Conservation (phyloP, 2,113 vertebrate species). For the Echinops telfairi region DNA sequence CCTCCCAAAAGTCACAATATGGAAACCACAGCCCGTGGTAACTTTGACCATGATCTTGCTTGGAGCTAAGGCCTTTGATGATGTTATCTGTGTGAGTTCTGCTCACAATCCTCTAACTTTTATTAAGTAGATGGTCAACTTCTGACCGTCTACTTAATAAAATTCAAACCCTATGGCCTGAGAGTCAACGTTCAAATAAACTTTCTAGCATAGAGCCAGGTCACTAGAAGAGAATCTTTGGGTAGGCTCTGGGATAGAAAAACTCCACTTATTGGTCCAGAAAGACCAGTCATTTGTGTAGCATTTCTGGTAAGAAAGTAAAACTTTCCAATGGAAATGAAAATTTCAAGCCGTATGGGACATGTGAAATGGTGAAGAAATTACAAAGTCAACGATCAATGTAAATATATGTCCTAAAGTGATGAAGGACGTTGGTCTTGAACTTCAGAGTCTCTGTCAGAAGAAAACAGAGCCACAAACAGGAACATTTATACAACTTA, state of each 20-base stretch:
- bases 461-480: not conserved
- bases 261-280: not conserved
- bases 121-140: no score
- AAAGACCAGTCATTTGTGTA: not conserved
- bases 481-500: not conserved
- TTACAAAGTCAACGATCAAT: not conserved
- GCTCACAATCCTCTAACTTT: not conserved
- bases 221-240: not conserved
- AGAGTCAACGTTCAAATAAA: no score
- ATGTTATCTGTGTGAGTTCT: not conserved
- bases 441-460: not conserved
- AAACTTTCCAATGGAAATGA: not conserved
- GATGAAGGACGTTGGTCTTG: not conserved
- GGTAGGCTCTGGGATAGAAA: not conserved
- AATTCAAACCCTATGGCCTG: no score
- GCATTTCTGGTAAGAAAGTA: not conserved
- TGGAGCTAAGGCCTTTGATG: not conserved
- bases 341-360: not conserved
- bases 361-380: not conserved
- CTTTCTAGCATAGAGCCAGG: not conserved
- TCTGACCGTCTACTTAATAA: not conserved
- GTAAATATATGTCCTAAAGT: not conserved
- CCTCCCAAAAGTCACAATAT: not conserved
- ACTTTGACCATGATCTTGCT: not conserved
- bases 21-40: not conserved